These are phyloP conservation scores for Caenorhabditis afra DNA, from an alignment of 2,888 invertebrate species.

Conservation along the genomic window DNA sequence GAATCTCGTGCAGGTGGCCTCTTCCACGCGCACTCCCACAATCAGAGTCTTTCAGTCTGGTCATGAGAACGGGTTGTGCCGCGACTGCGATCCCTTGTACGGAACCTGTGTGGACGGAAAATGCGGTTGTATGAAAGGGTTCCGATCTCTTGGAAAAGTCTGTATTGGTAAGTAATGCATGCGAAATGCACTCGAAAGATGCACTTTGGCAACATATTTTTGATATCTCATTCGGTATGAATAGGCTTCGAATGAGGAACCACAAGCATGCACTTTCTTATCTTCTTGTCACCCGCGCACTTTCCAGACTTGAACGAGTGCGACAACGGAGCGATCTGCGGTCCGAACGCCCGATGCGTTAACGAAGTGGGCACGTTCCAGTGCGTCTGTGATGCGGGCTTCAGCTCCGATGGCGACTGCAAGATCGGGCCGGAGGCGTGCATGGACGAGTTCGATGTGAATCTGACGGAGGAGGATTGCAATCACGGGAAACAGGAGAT, in stretches of 20 bases:
- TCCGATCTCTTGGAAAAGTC: conserved; percentile 69
- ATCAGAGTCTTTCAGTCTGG: conserved; percentile 22
- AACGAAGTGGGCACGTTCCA: conserved; percentile 87
- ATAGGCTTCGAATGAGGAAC: conserved; percentile 33
- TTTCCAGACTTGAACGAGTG: conserved; percentile 90
- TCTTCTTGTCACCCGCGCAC: not conserved
- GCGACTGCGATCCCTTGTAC: conserved; percentile 68
- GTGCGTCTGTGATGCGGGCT: conserved; percentile 67
- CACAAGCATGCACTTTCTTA: not conserved
- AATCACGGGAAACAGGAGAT: conserved; percentile 62
- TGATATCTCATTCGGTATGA: conserved; percentile 49
- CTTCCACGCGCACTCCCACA: conserved; percentile 12
- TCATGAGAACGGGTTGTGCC: conserved; percentile 51
- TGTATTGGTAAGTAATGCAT: conserved; percentile 72
- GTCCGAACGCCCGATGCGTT: conserved; percentile 87
- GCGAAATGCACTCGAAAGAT: conserved; percentile 44
- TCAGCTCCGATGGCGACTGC: conserved; percentile 58
- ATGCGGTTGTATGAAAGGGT: conserved; percentile 76
- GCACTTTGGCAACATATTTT: conserved; percentile 45
- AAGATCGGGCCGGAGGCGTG: conserved; percentile 63
- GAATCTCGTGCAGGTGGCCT: conserved; percentile 27
- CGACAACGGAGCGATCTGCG: conserved; percentile 86
- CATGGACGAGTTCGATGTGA: conserved; percentile 63
- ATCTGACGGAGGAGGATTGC: conserved; percentile 66
- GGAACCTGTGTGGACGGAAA: conserved; percentile 72